Conservation (phyloP, 1,140 invertebrate genomes). For the Nephotettix cincticeps region DNA sequence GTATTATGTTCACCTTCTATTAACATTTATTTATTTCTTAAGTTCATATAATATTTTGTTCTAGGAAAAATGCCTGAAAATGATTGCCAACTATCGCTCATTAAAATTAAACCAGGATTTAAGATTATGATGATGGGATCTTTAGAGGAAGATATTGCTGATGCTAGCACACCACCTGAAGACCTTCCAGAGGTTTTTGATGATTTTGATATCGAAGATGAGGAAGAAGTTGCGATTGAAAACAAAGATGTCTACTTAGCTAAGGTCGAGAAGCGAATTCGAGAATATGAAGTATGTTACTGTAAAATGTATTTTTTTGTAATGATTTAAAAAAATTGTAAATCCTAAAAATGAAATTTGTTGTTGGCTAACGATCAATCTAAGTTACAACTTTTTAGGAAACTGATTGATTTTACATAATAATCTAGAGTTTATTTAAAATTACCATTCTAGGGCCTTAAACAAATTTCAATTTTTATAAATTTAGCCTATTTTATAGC, state of each 20-base stretch:
- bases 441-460: too few species aligned
- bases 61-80: slow-evolving; percentile 81
- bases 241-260: slow-evolving; percentile 62
- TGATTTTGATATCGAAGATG: slow-evolving; percentile 84
- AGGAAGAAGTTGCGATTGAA: slow-evolving; percentile 81
- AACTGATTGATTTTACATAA: too few species aligned
- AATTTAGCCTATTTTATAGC: too few species aligned
- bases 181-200: slow-evolving; percentile 83
- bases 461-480: too few species aligned
- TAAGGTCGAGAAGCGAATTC: slow-evolving; percentile 82
- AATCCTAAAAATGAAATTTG: too few species aligned
- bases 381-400: too few species aligned
- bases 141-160: slow-evolving; percentile 85
- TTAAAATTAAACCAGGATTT: slow-evolving; percentile 82
- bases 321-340: too few species aligned
- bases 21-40: too few species aligned
- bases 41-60: slow-evolving; percentile 36
- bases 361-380: too few species aligned
- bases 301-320: too few species aligned
- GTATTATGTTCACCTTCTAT: too few species aligned
- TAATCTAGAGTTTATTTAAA: too few species aligned
- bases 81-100: slow-evolving; percentile 62
- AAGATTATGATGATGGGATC: slow-evolving; percentile 98
- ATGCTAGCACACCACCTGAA: slow-evolving; percentile 72
- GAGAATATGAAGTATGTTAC: slow-evolving; percentile 62